A percentile compares a stretch with the other conserved stretches of the same genome.
Evolutionary conservation across 2,113 vertebrate species (phyloP).

Genomic region (Todiramphus saurophagus): DNA sequence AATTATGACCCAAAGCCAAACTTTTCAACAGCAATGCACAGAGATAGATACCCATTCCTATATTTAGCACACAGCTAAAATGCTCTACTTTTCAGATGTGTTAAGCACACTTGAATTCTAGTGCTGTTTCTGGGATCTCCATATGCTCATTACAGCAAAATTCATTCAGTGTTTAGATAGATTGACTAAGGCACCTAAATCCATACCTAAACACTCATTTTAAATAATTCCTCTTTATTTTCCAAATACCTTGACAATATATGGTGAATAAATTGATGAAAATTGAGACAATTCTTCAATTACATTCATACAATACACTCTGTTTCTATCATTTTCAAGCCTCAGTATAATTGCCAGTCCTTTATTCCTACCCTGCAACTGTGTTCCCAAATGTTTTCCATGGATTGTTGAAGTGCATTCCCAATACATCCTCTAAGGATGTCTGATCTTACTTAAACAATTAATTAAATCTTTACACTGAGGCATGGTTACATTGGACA

Average conservation of each 20-base stretch:
- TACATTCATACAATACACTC: background rate
- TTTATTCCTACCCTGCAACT: conserved; percentile 4
- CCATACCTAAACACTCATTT: background rate
- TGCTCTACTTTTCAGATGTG: background rate
- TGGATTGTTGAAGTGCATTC: background rate
- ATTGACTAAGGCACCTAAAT: background rate
- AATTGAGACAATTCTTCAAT: background rate
- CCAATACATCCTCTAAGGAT: background rate
- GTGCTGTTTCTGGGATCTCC: background rate
- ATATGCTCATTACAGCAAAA: background rate
- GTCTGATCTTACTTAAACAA: background rate
- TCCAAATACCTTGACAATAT: background rate
- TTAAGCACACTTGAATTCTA: background rate
- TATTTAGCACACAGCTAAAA: background rate
- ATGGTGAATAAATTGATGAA: background rate
- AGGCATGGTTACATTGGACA: background rate
- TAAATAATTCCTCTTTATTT: background rate
- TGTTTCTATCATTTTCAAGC: background rate
- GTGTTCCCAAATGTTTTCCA: background rate
- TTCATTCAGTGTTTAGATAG: background rate
- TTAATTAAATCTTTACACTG: background rate
- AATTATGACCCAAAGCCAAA: background rate
- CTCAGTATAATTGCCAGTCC: background rate
- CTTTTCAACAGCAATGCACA: background rate
- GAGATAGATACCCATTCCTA: background rate